Evolutionary conservation across 2,113 vertebrate genomes (phyloP), one percentile per base, ranked within the genome.

Genomic region (Siniperca chuatsi): DNA sequence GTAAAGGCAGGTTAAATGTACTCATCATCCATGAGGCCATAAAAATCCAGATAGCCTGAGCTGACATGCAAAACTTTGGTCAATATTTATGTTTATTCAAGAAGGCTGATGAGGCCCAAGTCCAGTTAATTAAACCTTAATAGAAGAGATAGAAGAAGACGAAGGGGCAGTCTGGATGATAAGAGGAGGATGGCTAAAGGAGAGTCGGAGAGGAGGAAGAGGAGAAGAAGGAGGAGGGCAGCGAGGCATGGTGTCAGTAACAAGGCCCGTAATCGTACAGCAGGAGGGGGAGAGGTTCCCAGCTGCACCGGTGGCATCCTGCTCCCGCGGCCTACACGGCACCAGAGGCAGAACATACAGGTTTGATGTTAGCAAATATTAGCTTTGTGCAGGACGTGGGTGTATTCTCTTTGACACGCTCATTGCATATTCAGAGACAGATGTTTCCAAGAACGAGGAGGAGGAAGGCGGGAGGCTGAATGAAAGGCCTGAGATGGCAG

Each of bases 401-500:
- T 92, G 87, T 81, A 72, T 90, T 93, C 88, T 89, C 92, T 92
- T 89, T 94, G 94, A 95, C 92, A 87, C 78, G 65, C 93, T 96
- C 94, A 95, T 96, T 95, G 94, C 92, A 96, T 96, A 96, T 96
- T 96, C 95, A 96, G 93, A 79, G 90, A 92, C 95, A 96, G 95
- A 96, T 96, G 95, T 95, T 96, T 89, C 92, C 44, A 66, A 84
- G 86, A 90, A 90, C 42, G 57, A 90, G 77, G 46, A 80, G 70
- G 73, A 88, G 74, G 84, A 77, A 78, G 50, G 70, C 50, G 71
- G 83, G 84, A 65, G 89, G 85, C 79, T 72, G 91, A 91, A 95
- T 94, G 92, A 96, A 95, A 93, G 94, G 90, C 91, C 92, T 83
- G 89, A 91, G 92, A 93, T 87, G 92, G 90, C 88, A 90, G 92